Conservation (phyloP, 2,113 vertebrate genomes). For the Centrocercus urophasianus region DNA sequence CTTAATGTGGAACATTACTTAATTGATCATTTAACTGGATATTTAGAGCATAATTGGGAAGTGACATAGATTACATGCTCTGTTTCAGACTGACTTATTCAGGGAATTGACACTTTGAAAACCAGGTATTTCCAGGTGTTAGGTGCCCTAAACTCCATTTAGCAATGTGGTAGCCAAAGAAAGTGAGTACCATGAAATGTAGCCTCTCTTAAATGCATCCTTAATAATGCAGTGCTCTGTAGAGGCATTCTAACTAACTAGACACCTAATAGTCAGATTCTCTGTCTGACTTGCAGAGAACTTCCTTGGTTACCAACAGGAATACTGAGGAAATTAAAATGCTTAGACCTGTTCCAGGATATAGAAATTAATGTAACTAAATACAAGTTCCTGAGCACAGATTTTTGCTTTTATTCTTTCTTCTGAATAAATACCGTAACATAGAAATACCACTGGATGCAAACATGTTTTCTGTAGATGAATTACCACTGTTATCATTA, state of each 20-base stretch:
- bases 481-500: background rate
- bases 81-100: background rate
- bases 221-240: background rate
- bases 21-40: background rate
- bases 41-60: background rate
- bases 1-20: background rate
- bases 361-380: background rate
- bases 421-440: background rate
- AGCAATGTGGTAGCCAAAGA: background rate
- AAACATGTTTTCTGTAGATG: background rate
- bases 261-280: background rate
- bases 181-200: accelerated
- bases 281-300: background rate
- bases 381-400: background rate
- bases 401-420: background rate
- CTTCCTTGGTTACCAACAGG: background rate
- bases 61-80: background rate
- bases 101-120: background rate
- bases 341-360: background rate
- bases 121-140: background rate
- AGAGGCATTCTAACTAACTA: background rate
- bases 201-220: background rate
- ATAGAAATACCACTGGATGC: background rate
- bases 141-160: background rate
- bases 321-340: background rate